These are phyloP conservation scores for Lithophane ornitopus DNA, from an alignment of 2,888 invertebrate species.

Conservation along the genomic window DNA sequence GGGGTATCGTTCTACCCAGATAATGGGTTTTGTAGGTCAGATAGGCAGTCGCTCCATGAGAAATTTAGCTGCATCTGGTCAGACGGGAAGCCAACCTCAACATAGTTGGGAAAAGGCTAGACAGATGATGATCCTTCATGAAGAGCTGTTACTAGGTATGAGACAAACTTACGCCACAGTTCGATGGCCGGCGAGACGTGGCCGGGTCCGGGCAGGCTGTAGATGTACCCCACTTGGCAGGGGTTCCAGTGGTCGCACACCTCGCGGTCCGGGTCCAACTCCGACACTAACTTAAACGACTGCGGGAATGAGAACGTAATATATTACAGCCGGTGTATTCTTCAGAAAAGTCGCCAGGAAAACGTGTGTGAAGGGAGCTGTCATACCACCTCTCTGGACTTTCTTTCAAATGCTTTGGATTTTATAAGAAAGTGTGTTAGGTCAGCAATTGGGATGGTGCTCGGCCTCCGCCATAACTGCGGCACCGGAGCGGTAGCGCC, in stretches of 20 bases:
- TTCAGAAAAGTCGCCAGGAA: neutral
- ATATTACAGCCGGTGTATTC: neutral
- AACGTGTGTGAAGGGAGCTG: neutral
- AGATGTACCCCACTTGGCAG: constrained; percentile 87
- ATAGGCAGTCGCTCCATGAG: neutral
- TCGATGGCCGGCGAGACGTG: constrained; percentile 82
- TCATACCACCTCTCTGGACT: too few species aligned
- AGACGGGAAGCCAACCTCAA: neutral
- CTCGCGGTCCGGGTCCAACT: constrained; percentile 85
- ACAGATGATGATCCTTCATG: neutral
- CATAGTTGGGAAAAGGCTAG: neutral
- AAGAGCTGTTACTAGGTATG: neutral
- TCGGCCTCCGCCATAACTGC: too few species aligned
- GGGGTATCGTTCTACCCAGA: neutral
- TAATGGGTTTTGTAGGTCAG: neutral
- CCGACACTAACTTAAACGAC: constrained; percentile 86
- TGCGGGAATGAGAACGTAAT: constrained; percentile 58
- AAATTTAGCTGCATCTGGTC: neutral
- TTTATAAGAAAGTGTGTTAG: too few species aligned
- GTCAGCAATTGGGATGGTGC: too few species aligned
- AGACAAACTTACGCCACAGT: constrained; percentile 81
- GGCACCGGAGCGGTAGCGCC: too few species aligned
- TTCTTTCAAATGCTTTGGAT: too few species aligned
- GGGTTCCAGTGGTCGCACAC: constrained; percentile 88
- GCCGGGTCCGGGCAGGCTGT: constrained; percentile 82